Evolutionary conservation across 2,888 invertebrate genomes (phyloP).

Genomic region (Ernsta delagoae): DNA sequence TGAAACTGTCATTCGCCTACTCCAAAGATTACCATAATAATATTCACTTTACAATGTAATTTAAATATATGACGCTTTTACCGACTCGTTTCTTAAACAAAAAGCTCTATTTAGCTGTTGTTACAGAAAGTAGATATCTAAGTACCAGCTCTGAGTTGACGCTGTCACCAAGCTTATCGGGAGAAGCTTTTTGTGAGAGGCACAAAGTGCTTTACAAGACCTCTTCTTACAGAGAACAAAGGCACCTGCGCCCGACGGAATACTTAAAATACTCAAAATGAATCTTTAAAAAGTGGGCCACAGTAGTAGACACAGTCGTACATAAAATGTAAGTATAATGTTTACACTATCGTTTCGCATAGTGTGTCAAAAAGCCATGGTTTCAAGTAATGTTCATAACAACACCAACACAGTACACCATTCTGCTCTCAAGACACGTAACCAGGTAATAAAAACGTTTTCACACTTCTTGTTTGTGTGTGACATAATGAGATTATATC

Average conservation of each 20-base stretch:
- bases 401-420: no score
- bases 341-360: no score
- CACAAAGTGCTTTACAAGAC: slow-evolving; percentile 63
- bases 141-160: slow-evolving; percentile 19
- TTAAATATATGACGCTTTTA: background rate
- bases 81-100: background rate
- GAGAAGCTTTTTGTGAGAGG: slow-evolving; percentile 58
- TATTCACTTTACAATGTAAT: background rate
- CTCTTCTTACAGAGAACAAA: slow-evolving; percentile 59
- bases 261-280: slow-evolving; percentile 46
- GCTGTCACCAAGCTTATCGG: slow-evolving; percentile 49
- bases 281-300: slow-evolving; percentile 39
- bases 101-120: background rate
- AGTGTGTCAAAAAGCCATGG: slow-evolving; percentile 5
- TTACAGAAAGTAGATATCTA: background rate
- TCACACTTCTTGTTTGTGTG: slow-evolving; percentile 32
- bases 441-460: slow-evolving; percentile 33
- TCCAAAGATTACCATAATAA: background rate
- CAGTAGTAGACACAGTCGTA: no score
- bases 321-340: background rate
- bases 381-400: slow-evolving; percentile 30
- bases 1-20: background rate
- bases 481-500: slow-evolving; percentile 33
- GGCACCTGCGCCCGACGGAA: slow-evolving; percentile 50
- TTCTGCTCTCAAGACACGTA: slow-evolving; percentile 34